Conservation (phyloP, 92 coral and sea anemone genomes). For the Palythoa caribaeorum region DNA sequence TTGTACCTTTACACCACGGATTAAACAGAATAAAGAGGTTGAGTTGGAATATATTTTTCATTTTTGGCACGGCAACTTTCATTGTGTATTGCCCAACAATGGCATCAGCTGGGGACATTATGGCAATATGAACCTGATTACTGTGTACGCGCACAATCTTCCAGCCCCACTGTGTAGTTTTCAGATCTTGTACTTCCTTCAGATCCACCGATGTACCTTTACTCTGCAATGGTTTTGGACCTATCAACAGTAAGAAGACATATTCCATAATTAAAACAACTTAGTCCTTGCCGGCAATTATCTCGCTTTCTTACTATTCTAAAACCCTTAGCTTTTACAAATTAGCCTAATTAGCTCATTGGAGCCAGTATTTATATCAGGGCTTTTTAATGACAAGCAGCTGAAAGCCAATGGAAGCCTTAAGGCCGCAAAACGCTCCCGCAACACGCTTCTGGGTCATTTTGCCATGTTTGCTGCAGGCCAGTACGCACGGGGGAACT, state of each 20-base stretch:
- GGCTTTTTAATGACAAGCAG: too few relatives aligned
- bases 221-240: not conserved
- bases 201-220: not conserved
- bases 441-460: too few relatives aligned
- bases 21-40: not conserved
- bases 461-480: too few relatives aligned
- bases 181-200: slow-evolving; percentile 1
- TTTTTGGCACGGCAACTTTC: not conserved
- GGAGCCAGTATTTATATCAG: too few relatives aligned
- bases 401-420: too few relatives aligned
- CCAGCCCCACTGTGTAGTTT: not conserved
- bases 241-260: not conserved
- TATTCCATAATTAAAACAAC: too few relatives aligned
- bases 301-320: too few relatives aligned
- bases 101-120: not conserved
- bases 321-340: too few relatives aligned
- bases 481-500: too few relatives aligned
- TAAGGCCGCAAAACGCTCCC: too few relatives aligned
- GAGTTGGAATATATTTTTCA: not conserved
- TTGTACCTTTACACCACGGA: slow-evolving; percentile 20
- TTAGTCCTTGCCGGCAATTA: not conserved
- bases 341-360: too few relatives aligned
- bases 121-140: not conserved
- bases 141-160: not conserved
- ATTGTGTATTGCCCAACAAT: not conserved